A percentile compares a stretch with the other conserved stretches of the same genome.
These are phyloP conservation scores for Anoplopoma fimbria DNA, from an alignment of 2,113 vertebrate species.

Conservation along the genomic window DNA sequence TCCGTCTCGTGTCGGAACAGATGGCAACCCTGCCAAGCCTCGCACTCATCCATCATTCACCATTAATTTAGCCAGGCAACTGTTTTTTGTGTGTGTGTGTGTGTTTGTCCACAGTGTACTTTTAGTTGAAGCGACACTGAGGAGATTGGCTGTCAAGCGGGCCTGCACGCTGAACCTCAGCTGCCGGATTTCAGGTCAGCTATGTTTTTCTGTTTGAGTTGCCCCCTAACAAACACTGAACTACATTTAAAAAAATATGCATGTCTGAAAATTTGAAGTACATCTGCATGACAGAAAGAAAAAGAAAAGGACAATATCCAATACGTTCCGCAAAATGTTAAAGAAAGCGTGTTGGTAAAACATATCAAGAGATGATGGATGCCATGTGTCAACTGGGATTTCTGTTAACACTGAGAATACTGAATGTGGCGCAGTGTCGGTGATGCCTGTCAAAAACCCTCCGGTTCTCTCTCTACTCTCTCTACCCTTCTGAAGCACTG, in stretches of 20 bases:
- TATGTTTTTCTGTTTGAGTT: constrained; percentile 7
- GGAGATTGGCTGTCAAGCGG: constrained; percentile 39
- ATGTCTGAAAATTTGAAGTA: not conserved
- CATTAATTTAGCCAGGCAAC: constrained; percentile 49
- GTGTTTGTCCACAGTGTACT: constrained; percentile 32
- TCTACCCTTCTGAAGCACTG: constrained; percentile 40
- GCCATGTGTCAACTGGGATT: constrained; percentile 55
- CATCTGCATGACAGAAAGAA: constrained; percentile 3
- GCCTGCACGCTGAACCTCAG: constrained; percentile 11
- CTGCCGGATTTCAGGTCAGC: constrained; percentile 25
- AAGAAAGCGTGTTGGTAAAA: constrained; percentile 31
- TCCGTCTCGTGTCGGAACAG: constrained; percentile 61
- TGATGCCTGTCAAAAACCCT: constrained; percentile 64
- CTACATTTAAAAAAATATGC: not conserved
- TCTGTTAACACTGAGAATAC: constrained; percentile 36
- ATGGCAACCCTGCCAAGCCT: constrained; percentile 56
- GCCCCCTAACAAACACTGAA: not conserved
- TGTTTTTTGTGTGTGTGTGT: not conserved
- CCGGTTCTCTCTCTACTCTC: constrained; percentile 37
- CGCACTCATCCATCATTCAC: constrained; percentile 66
- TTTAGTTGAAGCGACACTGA: constrained; percentile 28
- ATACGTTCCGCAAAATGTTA: constrained; percentile 10
- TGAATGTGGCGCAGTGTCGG: constrained; percentile 35
- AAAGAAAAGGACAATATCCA: constrained; percentile 14
- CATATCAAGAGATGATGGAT: constrained; percentile 47